phyloP scores from a whole-genome alignment of 1,140 invertebrate species.

The Drosophila oshimai region DNA sequence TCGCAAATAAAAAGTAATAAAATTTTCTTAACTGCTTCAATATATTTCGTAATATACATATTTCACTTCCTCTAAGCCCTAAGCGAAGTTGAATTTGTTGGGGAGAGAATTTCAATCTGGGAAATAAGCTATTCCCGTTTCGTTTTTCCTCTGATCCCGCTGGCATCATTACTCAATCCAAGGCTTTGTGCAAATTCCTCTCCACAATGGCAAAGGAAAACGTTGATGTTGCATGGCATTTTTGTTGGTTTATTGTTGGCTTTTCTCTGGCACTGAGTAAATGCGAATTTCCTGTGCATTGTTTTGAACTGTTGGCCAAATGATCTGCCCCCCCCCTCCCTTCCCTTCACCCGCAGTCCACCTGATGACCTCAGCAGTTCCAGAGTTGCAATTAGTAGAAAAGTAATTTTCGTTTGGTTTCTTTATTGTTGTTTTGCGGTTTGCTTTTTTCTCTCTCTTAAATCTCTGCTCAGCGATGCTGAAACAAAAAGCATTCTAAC shows the following conservation, averaged over 20 bases:
- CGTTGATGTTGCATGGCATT: slow-evolving; percentile 32
- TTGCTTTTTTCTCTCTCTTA: slow-evolving; percentile 9
- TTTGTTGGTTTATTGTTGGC: slow-evolving; percentile 42
- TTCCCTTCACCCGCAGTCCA: neutral
- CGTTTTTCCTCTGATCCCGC: neutral
- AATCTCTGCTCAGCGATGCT: slow-evolving; percentile 50
- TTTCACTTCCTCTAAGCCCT: neutral
- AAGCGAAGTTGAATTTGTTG: neutral
- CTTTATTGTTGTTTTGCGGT: slow-evolving; percentile 30
- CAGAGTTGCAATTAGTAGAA: slow-evolving; percentile 55
- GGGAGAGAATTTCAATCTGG: slow-evolving; percentile 9
- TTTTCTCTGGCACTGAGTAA: slow-evolving; percentile 40
- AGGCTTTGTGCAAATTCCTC: slow-evolving; percentile 25
- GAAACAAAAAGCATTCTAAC: slow-evolving; percentile 51
- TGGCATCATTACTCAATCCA: slow-evolving; percentile 14
- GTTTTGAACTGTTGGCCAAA: slow-evolving; percentile 39
- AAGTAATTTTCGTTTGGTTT: slow-evolving; percentile 41
- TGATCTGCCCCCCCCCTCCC: neutral
- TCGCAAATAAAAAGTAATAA: neutral
- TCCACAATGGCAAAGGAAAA: slow-evolving; percentile 30
- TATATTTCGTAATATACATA: too few species aligned
- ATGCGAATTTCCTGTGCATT: slow-evolving; percentile 65
- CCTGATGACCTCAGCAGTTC: slow-evolving; percentile 42
- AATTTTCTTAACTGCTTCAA: too few species aligned
- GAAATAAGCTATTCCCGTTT: slow-evolving; percentile 7